phyloP scores from a whole-genome alignment of 2,113 vertebrate species.

The Anthoscopus minutus region DNA sequence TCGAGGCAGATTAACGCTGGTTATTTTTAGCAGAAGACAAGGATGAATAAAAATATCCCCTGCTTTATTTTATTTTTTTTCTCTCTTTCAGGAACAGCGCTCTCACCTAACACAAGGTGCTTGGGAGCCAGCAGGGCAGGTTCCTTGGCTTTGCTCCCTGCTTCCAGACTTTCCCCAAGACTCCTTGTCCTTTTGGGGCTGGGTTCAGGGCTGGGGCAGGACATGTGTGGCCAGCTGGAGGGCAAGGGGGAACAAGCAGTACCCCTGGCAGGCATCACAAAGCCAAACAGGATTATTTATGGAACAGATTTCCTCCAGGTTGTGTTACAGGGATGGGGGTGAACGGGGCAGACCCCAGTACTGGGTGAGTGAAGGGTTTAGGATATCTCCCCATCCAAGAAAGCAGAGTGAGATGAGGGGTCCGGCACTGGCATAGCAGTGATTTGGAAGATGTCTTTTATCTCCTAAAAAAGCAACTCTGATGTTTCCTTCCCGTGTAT shows the following conservation, averaged over 20 bases:
- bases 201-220: neutral
- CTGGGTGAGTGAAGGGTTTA: rapidly evolving
- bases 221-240: neutral
- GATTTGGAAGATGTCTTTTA: neutral
- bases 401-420: neutral
- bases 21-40: conserved; percentile 46
- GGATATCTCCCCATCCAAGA: neutral
- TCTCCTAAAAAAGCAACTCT: neutral
- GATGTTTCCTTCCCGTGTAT: neutral
- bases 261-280: neutral
- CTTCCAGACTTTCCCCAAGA: neutral
- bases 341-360: neutral
- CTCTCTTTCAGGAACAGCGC: neutral
- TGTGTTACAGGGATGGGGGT: neutral
- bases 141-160: neutral
- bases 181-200: neutral
- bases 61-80: neutral
- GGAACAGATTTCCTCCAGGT: conserved; percentile 30
- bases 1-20: neutral
- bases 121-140: neutral
- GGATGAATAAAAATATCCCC: conserved; percentile 34
- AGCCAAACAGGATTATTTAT: neutral
- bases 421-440: rapidly evolving
- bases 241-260: neutral
- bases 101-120: neutral